phyloP scores from a whole-genome alignment of 2,113 vertebrate species.

The Chaetorhynchus papuensis region DNA sequence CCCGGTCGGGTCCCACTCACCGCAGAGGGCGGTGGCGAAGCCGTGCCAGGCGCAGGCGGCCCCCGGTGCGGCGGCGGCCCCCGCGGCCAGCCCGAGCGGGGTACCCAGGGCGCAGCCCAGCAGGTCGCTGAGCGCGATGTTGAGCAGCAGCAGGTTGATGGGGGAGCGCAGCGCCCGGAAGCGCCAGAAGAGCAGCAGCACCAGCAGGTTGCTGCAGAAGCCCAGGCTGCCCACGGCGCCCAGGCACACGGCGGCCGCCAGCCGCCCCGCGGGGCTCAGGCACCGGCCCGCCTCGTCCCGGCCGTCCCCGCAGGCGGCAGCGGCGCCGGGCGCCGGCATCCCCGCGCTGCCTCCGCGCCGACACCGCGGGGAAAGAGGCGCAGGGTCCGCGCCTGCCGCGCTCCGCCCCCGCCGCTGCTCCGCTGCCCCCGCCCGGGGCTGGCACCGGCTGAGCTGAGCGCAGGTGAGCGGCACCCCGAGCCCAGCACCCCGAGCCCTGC shows the following conservation, averaged over 20 bases:
- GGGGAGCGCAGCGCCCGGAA: slow-evolving; percentile 79
- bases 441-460: background rate
- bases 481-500: background rate
- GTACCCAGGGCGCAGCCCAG: slow-evolving; percentile 82
- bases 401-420: background rate
- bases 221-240: slow-evolving; percentile 70
- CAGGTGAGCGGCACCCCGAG: background rate
- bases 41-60: slow-evolving; percentile 83
- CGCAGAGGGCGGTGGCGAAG: slow-evolving; percentile 80
- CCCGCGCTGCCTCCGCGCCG: background rate
- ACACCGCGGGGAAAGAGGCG: background rate
- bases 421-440: background rate
- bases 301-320: background rate
- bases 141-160: slow-evolving; percentile 82
- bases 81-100: slow-evolving; percentile 77
- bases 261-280: background rate
- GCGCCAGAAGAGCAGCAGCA: slow-evolving; percentile 79
- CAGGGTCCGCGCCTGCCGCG: background rate
- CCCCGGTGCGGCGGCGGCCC: slow-evolving; percentile 51
- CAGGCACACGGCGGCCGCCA: background rate
- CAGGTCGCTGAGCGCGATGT: slow-evolving; percentile 81
- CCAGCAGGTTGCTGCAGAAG: slow-evolving; percentile 64
- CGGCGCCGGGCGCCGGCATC: background rate
- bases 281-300: background rate
- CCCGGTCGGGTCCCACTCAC: slow-evolving; percentile 60